phyloP scores from a whole-genome alignment of 2,888 invertebrate genomes.

The Tuta absoluta region DNA sequence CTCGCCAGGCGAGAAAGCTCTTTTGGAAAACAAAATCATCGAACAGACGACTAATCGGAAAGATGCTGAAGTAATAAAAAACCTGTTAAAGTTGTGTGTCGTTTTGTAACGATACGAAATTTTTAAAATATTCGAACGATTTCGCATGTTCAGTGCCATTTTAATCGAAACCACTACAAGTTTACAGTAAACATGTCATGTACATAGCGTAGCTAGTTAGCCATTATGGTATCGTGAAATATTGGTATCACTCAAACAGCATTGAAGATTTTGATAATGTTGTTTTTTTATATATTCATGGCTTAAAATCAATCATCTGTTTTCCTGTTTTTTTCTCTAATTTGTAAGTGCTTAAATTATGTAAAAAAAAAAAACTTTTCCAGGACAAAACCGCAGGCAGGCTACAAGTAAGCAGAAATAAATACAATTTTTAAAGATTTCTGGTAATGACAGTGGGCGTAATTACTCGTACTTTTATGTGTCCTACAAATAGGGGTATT shows the following conservation, averaged over 20 bases:
- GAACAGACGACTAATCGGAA: conserved; percentile 8
- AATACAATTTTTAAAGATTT: conserved; percentile 9
- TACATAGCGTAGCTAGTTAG: too few species aligned
- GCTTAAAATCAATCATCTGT: too few species aligned
- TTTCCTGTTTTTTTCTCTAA: not conserved
- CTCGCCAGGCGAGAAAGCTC: conserved; percentile 1
- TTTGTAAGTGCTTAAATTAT: not conserved
- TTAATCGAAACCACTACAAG: too few species aligned
- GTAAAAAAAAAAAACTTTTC: too few species aligned
- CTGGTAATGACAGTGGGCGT: not conserved
- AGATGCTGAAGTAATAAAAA: conserved; percentile 1
- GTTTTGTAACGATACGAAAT: not conserved
- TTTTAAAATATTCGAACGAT: not conserved
- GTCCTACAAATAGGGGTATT: conserved; percentile 3
- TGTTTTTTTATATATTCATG: too few species aligned
- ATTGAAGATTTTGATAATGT: too few species aligned
- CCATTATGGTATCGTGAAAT: too few species aligned
- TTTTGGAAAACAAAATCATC: conserved; percentile 2
- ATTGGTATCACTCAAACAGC: too few species aligned
- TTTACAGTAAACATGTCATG: too few species aligned
- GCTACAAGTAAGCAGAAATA: not conserved
- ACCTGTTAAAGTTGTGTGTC: too few species aligned
- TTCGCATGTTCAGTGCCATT: too few species aligned
- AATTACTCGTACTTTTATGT: conserved; percentile 5
- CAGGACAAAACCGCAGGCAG: not conserved